Evolutionary conservation across 2,797 vertebrate species (phyloP).

Genomic region (Diceros bicornis): DNA sequence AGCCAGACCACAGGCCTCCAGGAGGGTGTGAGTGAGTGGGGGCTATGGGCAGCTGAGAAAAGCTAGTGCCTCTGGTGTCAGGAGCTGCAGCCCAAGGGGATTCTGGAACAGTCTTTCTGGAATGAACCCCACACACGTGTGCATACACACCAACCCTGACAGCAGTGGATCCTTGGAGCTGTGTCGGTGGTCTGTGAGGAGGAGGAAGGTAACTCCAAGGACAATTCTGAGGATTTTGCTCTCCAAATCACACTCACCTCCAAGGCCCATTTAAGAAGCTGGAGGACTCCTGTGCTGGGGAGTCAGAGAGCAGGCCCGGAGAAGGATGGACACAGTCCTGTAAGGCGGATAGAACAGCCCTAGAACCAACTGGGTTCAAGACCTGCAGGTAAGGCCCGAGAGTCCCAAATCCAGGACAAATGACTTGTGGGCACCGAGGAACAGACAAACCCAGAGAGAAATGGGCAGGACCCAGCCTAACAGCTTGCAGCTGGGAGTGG

Average conservation of each 20-base stretch:
- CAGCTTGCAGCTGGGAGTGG: background rate
- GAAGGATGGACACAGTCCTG: background rate
- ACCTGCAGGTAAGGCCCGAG: background rate
- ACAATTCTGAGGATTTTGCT: conserved; percentile 36
- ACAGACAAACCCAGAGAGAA: background rate
- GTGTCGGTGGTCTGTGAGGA: background rate
- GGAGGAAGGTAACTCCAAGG: background rate
- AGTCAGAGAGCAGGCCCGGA: background rate
- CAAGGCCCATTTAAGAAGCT: conserved; percentile 23
- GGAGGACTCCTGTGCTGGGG: background rate
- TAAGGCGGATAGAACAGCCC: background rate
- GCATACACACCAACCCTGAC: background rate
- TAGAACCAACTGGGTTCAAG: background rate
- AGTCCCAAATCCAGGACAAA: background rate
- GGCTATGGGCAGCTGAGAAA: conserved; percentile 2
- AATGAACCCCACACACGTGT: background rate
- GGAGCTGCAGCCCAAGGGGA: background rate
- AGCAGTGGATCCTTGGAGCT: background rate
- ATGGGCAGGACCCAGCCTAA: background rate
- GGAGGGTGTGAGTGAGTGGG: background rate
- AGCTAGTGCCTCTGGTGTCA: background rate
- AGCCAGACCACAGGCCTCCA: background rate
- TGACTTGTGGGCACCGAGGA: background rate
- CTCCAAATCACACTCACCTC: background rate
- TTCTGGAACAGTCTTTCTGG: conserved; percentile 11